Evolutionary conservation across 2,888 invertebrate genomes (phyloP).

Genomic region (Melieria crassipennis): DNA sequence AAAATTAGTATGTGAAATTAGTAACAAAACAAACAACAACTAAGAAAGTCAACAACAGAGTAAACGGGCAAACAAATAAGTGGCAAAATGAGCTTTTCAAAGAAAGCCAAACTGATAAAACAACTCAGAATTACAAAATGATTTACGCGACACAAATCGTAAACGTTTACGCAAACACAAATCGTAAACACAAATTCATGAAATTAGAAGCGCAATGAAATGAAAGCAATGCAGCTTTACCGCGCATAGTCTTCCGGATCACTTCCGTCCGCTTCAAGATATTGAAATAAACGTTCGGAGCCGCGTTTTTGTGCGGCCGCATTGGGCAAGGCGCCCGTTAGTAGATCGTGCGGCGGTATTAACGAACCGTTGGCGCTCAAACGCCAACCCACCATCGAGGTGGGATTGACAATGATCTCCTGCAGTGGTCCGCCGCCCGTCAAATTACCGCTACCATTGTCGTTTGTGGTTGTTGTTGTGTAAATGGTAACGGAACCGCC

Average conservation of each 20-base stretch:
- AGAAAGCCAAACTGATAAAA: too few relatives aligned
- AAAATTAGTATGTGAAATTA: background rate
- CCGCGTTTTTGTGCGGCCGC: constrained; percentile 69
- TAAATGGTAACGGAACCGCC: constrained; percentile 62
- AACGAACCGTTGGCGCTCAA: constrained; percentile 64
- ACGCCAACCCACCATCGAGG: constrained; percentile 66
- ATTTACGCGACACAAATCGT: constrained; percentile 24
- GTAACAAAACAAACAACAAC: constrained; percentile 6
- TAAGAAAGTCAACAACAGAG: constrained; percentile 6
- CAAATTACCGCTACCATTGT: constrained; percentile 57
- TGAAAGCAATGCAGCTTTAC: constrained; percentile 48
- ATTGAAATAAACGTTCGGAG: constrained; percentile 77
- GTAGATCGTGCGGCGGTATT: constrained; percentile 65
- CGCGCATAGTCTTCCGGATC: constrained; percentile 70
- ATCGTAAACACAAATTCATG: constrained; percentile 18
- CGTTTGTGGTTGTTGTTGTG: constrained; percentile 60
- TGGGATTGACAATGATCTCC: constrained; percentile 65
- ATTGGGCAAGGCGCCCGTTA: constrained; percentile 61
- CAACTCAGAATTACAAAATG: constrained; percentile 25
- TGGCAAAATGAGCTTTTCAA: too few relatives aligned
- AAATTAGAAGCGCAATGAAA: constrained; percentile 24
- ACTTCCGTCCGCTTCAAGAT: constrained; percentile 81
- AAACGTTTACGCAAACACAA: too few relatives aligned
- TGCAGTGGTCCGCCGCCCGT: constrained; percentile 61
- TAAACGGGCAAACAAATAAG: constrained; percentile 8